Evolutionary conservation across 2,113 vertebrate species (phyloP), one percentile per base, ranked within the genome.

Genomic region (Poecile atricapillus): DNA sequence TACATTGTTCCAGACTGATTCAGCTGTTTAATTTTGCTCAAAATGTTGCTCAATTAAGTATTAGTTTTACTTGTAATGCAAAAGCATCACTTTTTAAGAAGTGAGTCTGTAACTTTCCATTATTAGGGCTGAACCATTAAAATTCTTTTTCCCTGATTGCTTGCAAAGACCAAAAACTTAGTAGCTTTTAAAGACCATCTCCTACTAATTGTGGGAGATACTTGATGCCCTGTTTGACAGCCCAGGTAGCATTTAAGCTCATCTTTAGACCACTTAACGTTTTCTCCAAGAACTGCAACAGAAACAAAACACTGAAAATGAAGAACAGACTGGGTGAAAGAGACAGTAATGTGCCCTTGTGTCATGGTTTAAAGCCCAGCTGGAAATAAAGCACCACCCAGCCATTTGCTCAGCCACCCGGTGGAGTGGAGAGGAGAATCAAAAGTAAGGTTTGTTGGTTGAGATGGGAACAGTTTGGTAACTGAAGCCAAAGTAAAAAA

Each of bases 351-450:
- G 10, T 56, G 41, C 13, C 33, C 30, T 30, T n/a, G 53, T 75
- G n/a, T 13, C 0, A 0, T 53, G 47, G 53, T 41, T 75, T 68
- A 75, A 68, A 53, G 16, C 11, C 46, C n/a, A 75, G 13, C 9
- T 30, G 44, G 50, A 58, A 50, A 33, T 35, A 9, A 50, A 37
- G 18, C 59, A 50, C 13, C 15, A 20, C 8, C 10, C 22, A 65
- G 22, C 33, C 8, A 5, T 23, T 67, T 1, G 0, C 31, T 44
- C 46, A 52, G 46, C 3, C 31, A n/a, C 5, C 3, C 0, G 0
- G 14, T 17, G 17, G 39, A 46, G 52, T 24, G 60, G 69, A 37
- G 46, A 20, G 10, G 33, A 50, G 37, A 75, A 75, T 30, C 23
- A 44, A 60, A 82, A 81, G 12, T 5, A 44, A 39, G 53, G 14